A percentile compares a stretch with the other conserved stretches of the same genome.
Conservation (phyloP, 2,113 vertebrate species). For the Conger conger region DNA sequence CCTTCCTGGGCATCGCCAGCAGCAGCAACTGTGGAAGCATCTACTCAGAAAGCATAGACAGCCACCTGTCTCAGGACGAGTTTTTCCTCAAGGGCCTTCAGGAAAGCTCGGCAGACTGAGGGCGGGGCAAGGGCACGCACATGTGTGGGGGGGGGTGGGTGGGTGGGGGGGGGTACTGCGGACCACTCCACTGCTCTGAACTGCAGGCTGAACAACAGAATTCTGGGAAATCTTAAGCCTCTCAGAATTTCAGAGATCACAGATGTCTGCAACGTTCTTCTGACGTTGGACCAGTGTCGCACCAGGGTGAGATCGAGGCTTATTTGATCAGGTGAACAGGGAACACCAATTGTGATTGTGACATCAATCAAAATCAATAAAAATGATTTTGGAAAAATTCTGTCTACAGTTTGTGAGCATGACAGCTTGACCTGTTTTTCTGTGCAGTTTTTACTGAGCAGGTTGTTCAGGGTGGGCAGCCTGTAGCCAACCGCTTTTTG, state of each 20-base stretch:
- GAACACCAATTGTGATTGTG: background rate
- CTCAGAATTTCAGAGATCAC: background rate
- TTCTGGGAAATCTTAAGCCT: background rate
- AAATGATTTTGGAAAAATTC: background rate
- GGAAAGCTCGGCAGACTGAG: slow-evolving; percentile 84
- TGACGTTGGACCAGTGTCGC: background rate
- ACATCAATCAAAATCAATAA: background rate
- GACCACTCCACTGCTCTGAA: background rate
- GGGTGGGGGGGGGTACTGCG: too few species aligned
- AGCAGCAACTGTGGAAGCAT: slow-evolving; percentile 74
- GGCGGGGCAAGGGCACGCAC: background rate
- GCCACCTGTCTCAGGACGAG: slow-evolving; percentile 82
- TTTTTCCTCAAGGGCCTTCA: slow-evolving; percentile 78
- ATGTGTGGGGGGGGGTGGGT: background rate
- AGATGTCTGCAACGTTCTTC: background rate
- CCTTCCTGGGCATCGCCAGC: slow-evolving; percentile 74
- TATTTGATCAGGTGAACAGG: background rate
- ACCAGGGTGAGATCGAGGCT: background rate
- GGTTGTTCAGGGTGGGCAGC: too few species aligned
- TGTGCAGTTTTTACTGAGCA: background rate
- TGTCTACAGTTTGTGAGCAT: background rate
- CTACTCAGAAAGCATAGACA: slow-evolving; percentile 85
- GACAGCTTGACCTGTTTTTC: background rate
- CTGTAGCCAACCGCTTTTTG: too few species aligned
- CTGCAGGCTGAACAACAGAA: background rate